phyloP scores from a whole-genome alignment of 1,140 invertebrate species.

The Mya arenaria region DNA sequence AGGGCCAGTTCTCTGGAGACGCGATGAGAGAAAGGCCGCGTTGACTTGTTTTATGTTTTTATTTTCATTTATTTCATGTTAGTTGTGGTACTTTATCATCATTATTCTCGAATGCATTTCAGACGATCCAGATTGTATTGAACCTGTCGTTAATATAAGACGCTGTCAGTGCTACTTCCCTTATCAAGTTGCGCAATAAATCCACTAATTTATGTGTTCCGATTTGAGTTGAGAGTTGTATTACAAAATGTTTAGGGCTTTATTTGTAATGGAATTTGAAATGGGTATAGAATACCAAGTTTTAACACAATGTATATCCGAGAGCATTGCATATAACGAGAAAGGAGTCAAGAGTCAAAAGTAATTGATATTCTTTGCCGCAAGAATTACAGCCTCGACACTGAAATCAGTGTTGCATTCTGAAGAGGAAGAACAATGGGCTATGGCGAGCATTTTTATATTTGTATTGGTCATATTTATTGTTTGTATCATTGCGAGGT shows the following conservation, averaged over 20 bases:
- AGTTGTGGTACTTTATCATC: constrained; percentile 83
- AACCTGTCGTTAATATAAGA: constrained; percentile 65
- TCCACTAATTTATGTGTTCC: constrained; percentile 84
- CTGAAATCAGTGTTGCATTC: constrained; percentile 56
- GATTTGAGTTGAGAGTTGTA: constrained; percentile 80
- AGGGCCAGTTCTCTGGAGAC: constrained; percentile 74
- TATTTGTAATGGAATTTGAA: constrained; percentile 20
- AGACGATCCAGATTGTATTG: constrained; percentile 64
- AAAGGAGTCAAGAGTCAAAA: constrained; percentile 62
- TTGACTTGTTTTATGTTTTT: constrained; percentile 84
- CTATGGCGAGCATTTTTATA: no score
- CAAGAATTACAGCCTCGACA: constrained; percentile 58
- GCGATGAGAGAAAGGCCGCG: constrained; percentile 84
- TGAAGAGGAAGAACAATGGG: constrained; percentile 24
- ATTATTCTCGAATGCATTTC: constrained; percentile 76
- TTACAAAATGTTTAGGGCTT: constrained; percentile 63
- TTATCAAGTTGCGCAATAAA: constrained; percentile 81
- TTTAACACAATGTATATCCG: constrained; percentile 26
- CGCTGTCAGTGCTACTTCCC: constrained; percentile 73
- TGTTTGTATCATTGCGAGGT: no score
- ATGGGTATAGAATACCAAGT: not conserved
- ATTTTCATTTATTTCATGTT: constrained; percentile 83
- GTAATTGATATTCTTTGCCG: constrained; percentile 38
- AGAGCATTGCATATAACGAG: constrained; percentile 55
- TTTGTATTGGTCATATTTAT: no score